phyloP scores from a whole-genome alignment of 2,797 vertebrate genomes.

The Microctenopoma steveboyesi region DNA sequence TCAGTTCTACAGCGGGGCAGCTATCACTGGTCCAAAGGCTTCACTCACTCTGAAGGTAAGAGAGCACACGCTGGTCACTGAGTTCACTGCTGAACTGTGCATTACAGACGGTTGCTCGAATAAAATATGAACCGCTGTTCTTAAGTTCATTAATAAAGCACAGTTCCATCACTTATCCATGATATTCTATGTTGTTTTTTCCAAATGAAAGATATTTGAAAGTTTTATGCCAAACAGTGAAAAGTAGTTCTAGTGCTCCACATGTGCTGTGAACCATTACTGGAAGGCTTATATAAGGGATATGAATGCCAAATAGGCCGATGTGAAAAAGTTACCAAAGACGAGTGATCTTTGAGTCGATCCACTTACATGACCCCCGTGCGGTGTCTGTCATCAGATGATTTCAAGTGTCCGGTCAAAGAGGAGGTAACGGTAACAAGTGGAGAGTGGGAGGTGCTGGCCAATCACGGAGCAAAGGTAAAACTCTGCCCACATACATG shows the following conservation, averaged over 20 bases:
- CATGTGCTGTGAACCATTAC: too few relatives aligned
- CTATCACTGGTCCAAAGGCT: constrained; percentile 83
- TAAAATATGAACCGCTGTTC: not conserved
- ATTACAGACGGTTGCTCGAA: too few relatives aligned
- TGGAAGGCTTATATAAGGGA: too few relatives aligned
- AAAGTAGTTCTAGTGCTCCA: too few relatives aligned
- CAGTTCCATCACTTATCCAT: not conserved
- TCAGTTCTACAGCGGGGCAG: constrained; percentile 74
- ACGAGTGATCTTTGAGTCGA: not conserved
- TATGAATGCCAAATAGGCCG: not conserved
- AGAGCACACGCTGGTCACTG: not conserved
- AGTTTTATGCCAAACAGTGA: too few relatives aligned
- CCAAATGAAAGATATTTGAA: too few relatives aligned
- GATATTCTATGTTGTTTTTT: too few relatives aligned
- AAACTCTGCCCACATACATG: not conserved
- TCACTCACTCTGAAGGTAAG: constrained; percentile 75
- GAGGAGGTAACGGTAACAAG: constrained; percentile 89
- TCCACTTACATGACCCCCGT: not conserved
- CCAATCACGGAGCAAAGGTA: constrained; percentile 91
- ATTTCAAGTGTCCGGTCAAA: constrained; percentile 89
- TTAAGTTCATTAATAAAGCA: not conserved
- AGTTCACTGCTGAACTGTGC: not conserved
- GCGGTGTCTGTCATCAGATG: constrained; percentile 71
- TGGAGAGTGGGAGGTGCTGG: constrained; percentile 94
- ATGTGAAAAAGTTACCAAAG: not conserved